These are phyloP conservation scores for Yasuhikotakia modesta DNA, from an alignment of 2,797 vertebrate genomes.

Conservation along the genomic window DNA sequence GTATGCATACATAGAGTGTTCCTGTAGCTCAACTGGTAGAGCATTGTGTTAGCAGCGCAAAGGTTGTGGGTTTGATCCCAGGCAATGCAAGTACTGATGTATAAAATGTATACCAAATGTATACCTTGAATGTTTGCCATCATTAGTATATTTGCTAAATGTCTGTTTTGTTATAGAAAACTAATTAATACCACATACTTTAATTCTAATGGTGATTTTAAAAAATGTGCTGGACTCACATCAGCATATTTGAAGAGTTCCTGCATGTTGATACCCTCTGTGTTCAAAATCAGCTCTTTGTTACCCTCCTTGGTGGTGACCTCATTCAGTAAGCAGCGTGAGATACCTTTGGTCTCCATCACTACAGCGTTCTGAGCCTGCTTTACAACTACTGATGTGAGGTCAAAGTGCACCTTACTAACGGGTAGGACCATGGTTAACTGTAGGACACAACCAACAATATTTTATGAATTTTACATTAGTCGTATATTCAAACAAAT, in stretches of 20 bases:
- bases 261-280: constrained; percentile 92
- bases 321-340: constrained; percentile 87
- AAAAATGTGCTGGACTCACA: constrained; percentile 68
- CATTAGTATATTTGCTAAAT: background rate
- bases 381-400: constrained; percentile 81
- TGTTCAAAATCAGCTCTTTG: constrained; percentile 82
- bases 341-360: constrained; percentile 87
- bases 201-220: background rate
- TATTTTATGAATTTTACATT: background rate
- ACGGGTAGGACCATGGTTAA: constrained; percentile 83
- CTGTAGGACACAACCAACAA: constrained; percentile 66
- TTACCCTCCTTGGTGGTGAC: constrained; percentile 72
- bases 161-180: background rate
- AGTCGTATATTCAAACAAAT: background rate
- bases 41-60: too few species aligned
- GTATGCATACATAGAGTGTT: too few species aligned
- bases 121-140: too few species aligned
- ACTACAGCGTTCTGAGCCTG: constrained; percentile 82
- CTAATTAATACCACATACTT: too few species aligned
- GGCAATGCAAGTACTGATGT: too few species aligned
- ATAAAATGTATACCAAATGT: too few species aligned
- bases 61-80: too few species aligned
- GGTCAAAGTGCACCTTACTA: constrained; percentile 87
- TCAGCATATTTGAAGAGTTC: constrained; percentile 88
- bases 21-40: too few species aligned